Evolutionary conservation across 2,797 vertebrate species (phyloP), one percentile per base, ranked within the genome.

Genomic region (Girardinus metallicus): DNA sequence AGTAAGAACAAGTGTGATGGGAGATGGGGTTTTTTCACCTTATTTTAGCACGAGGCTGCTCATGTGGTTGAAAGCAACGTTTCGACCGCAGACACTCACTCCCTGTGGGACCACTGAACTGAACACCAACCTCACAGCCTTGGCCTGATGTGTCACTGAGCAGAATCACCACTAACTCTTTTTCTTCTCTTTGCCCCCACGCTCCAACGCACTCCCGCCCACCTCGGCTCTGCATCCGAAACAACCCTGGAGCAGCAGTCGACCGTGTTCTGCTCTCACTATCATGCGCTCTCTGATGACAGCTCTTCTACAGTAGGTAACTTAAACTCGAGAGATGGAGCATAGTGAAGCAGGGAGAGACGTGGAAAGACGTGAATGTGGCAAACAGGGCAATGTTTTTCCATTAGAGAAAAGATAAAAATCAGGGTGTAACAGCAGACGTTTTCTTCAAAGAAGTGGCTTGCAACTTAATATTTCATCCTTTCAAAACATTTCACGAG

Each of bases 61-160:
- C 89, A 51, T 88, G 89, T 86, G 86, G 88, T 90, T 90, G 86
- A 89, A 89, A 90, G 85, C 83, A 29, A 82, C 76, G 53, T 79
- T 90, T 82, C 77, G 86, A 93, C 91, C 92, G 86, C 84, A 88
- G 92, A 94, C 93, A 92, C 91, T 85, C 86, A 82, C 88, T 92
- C 91, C 93, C 93, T 79, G 81, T 79, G 93, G 94, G 92, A 93
- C 86, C 11, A 34, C 80, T 91, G 90, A 93, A 94, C 93, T 89
- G 80, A 83, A 81, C 76, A 47, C 82, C 92, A 92, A 93, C 91
- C 93, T 93, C 85, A 81, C 91, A 92, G 89, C 84, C 91, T 79
- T 87, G 78, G 80, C 78, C 89, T 90, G 86, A 90, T 90, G 91
- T 90, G 91, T 89, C 86, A 91, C 87, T 89, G 85, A 89, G 85